Percentiles rank a stretch among this genome's conserved stretches.
Evolutionary conservation across 2,113 vertebrate species (phyloP).

Genomic region (Chionis minor): DNA sequence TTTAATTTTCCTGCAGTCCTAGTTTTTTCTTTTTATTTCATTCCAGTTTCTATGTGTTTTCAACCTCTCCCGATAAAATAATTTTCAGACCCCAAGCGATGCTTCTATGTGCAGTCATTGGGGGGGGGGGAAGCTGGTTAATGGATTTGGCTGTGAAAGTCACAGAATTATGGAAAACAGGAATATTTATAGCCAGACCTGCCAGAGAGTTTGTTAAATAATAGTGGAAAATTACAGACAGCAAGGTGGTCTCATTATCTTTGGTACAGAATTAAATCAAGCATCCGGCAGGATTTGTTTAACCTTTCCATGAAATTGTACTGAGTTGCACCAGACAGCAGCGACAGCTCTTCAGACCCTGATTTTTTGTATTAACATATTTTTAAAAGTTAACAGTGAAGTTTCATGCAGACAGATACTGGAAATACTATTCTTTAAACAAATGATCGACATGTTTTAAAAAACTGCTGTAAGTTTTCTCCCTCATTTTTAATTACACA

Average conservation of each 20-base stretch:
- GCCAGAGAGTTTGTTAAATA: conserved; percentile 28
- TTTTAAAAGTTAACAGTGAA: neutral
- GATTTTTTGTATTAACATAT: neutral
- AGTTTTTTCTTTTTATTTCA: neutral
- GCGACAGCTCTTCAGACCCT: neutral
- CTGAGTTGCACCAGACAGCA: neutral
- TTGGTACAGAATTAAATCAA: conserved; percentile 32
- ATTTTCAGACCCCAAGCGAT: neutral
- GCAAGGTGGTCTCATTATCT: conserved; percentile 28
- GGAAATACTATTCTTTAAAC: neutral
- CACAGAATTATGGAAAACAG: conserved; percentile 24
- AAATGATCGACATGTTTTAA: neutral
- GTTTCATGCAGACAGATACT: neutral
- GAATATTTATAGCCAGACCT: conserved; percentile 19
- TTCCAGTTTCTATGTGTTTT: neutral
- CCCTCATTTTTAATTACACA: neutral
- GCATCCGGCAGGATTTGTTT: conserved; percentile 35
- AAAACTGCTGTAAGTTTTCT: neutral
- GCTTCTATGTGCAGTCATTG: neutral
- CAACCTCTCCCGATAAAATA: neutral
- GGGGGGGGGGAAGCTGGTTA: neutral
- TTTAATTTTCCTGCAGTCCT: neutral
- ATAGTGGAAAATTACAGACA: conserved; percentile 47
- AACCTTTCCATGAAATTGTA: conserved; percentile 38
- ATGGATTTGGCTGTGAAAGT: conserved; percentile 35